Percentiles rank a stretch among this genome's conserved stretches.
Conservation (phyloP, 2,113 vertebrate species). For the Stigmatopora nigra region DNA sequence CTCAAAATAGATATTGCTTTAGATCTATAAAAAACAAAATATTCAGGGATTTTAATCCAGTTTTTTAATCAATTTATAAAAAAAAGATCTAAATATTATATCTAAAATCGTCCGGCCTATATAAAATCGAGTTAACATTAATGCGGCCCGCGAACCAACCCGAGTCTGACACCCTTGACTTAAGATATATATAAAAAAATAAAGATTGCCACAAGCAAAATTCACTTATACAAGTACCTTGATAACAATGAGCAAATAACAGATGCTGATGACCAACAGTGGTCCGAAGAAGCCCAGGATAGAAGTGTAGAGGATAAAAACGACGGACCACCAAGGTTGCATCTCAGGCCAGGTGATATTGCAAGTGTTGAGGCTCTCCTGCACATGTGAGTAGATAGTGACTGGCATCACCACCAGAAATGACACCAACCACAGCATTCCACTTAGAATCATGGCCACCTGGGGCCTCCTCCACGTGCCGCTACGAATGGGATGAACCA, state of each 20-base stretch:
- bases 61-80: too few relatives aligned
- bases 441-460: constrained; percentile 77
- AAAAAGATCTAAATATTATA: too few relatives aligned
- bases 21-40: too few relatives aligned
- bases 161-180: too few relatives aligned
- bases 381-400: constrained; percentile 77
- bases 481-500: constrained; percentile 84
- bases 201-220: background rate
- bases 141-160: too few relatives aligned
- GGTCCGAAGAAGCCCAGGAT: constrained; percentile 84
- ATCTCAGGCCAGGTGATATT: constrained; percentile 89
- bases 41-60: too few relatives aligned
- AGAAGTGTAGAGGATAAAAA: constrained; percentile 82
- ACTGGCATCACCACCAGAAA: constrained; percentile 81
- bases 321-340: constrained; percentile 66
- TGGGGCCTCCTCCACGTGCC: constrained; percentile 77
- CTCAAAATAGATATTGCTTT: too few relatives aligned
- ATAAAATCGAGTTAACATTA: too few relatives aligned
- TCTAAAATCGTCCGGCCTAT: too few relatives aligned
- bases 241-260: constrained; percentile 85
- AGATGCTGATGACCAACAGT: constrained; percentile 80
- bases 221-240: constrained; percentile 52
- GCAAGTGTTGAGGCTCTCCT: constrained; percentile 76
- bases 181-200: background rate
- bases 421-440: constrained; percentile 77